Percentiles rank a stretch among this genome's conserved stretches.
Conservation (phyloP, 2,113 vertebrate species). For the Phaethornis superciliosus region DNA sequence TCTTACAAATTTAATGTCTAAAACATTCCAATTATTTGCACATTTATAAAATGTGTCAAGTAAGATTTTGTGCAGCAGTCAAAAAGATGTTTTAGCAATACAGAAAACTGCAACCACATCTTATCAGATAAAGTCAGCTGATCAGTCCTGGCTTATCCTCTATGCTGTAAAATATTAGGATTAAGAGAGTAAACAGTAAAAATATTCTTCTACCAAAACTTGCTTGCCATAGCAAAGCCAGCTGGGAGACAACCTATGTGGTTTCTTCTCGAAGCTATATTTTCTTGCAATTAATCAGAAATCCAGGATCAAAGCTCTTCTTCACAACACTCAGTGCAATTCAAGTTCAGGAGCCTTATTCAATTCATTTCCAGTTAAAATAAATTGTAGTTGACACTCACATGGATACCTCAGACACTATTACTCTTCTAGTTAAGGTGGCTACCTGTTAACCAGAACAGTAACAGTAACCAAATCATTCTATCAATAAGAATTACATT, state of each 20-base stretch:
- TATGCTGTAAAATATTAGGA: background rate
- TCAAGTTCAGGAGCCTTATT: background rate
- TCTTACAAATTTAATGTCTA: background rate
- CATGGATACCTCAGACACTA: background rate
- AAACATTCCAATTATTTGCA: background rate
- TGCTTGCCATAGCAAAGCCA: background rate
- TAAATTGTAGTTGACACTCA: background rate
- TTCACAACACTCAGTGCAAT: background rate
- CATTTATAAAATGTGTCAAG: background rate
- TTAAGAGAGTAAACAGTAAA: background rate
- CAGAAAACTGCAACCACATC: background rate
- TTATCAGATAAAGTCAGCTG: background rate
- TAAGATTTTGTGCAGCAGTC: background rate
- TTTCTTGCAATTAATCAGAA: conserved; percentile 19
- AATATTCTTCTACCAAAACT: background rate
- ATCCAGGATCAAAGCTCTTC: background rate
- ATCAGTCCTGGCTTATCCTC: background rate
- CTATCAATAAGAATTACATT: background rate
- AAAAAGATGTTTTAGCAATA: background rate
- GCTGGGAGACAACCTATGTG: background rate
- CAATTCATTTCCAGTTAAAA: conserved; percentile 30
- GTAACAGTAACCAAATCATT: background rate
- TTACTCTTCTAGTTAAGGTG: conserved; percentile 30
- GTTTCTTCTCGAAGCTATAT: background rate
- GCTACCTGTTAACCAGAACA: background rate